Evolutionary conservation across 2,888 invertebrate genomes (phyloP), one percentile per base, ranked within the genome.

Genomic region (Hypercompe scribonia): DNA sequence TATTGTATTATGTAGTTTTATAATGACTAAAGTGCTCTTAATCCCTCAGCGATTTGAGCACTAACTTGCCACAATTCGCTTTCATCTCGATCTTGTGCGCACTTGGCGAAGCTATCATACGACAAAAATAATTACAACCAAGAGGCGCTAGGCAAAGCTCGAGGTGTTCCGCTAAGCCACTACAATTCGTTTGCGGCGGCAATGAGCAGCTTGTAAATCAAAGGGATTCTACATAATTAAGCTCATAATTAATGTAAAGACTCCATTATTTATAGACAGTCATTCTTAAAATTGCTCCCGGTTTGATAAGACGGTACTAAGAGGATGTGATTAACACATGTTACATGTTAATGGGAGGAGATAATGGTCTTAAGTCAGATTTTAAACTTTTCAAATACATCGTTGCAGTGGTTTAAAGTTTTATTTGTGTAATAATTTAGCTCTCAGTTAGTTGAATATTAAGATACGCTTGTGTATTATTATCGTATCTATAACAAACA

Each of bases 161-260:
- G 91, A 89, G 92, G 90, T 93, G 89, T 91, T 91, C 89, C 91
- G 90, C 90, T 95, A 95, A 95, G 94, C 95, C 94, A 93, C 90
- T 92, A 92, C 95, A 93, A 93, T 94, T 94, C 95, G 94, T 94
- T 94, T 91, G 94, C 92, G 94, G 95, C 92, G 91, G 93, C 94
- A 92, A 91, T 91, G 93, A 93, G 94, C 92, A 92, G 91, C 93
- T 93, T 94, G 94, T 95, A 95, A 95, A 95, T 95, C 95, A 95
- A 95, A 95, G 95, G 94, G 95, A 95, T 94, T 94, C 94, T 91
- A 94, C 92, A 93, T 94, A 94, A 95, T 95, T 95, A 95, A 95
- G 94, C 94, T 93, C 91, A 95, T 95, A 95, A 95, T 95, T 95
- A 95, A 95, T 95, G 94, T 94, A 94, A 94, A 93, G 92, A 90